A percentile compares a stretch with the other conserved stretches of the same genome.
phyloP scores from a whole-genome alignment of 2,888 invertebrate species.

The Luperina testacea region DNA sequence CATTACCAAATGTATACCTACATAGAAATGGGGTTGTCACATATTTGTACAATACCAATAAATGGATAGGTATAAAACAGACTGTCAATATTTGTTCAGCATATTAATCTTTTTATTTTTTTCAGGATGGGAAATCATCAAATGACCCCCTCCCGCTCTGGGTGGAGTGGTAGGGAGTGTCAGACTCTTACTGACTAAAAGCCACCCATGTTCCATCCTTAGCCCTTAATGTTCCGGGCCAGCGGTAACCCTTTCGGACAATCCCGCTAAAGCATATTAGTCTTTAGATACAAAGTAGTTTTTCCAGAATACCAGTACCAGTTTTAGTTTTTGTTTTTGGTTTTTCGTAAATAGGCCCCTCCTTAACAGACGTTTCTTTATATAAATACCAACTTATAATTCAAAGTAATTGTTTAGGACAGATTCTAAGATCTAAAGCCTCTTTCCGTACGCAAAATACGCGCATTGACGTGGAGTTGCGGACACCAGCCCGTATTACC shows the following conservation, averaged over 20 bases:
- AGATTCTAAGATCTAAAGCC: not conserved
- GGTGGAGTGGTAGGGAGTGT: too few species aligned
- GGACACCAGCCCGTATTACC: too few species aligned
- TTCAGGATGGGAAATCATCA: too few species aligned
- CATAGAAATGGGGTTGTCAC: not conserved
- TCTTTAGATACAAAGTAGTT: not conserved
- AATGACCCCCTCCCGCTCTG: too few species aligned
- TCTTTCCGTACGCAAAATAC: too few species aligned
- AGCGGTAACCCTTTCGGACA: too few species aligned
- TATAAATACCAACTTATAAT: not conserved
- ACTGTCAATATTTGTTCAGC: not conserved
- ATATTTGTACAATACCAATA: not conserved
- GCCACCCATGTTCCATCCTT: too few species aligned
- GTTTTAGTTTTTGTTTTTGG: too few species aligned
- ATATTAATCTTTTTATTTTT: not conserved
- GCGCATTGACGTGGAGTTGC: too few species aligned
- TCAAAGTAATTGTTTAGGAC: constrained; percentile 1
- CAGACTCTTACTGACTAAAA: too few species aligned
- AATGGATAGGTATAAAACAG: not conserved
- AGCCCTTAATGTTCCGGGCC: too few species aligned
- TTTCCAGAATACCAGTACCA: not conserved
- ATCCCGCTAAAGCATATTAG: too few species aligned
- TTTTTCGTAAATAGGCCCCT: not conserved
- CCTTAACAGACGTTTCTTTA: not conserved
- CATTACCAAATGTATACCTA: not conserved